A percentile compares a stretch with the other conserved stretches of the same genome.
Evolutionary conservation across 2,797 vertebrate genomes (phyloP).

Genomic region (Trematomus bernacchii): DNA sequence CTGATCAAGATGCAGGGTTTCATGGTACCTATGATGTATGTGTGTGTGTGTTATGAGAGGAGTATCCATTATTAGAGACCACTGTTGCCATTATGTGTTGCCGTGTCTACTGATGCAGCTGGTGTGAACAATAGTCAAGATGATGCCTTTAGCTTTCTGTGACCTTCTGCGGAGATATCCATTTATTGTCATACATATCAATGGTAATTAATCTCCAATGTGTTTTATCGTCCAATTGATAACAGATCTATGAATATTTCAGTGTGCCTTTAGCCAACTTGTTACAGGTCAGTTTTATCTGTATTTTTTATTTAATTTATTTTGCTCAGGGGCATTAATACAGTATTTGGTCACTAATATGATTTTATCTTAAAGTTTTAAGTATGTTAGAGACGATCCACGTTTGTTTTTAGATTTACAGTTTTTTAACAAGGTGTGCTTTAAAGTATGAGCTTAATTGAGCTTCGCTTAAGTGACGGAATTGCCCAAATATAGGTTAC

Average conservation of each 20-base stretch:
- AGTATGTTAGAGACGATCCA: neutral
- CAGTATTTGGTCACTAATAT: neutral
- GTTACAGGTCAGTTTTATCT: conserved; percentile 4
- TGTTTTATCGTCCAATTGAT: conserved; percentile 50
- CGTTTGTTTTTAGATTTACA: neutral
- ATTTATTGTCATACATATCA: conserved; percentile 69
- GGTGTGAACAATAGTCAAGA: conserved; percentile 65
- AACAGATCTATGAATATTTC: conserved; percentile 71
- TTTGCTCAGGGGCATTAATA: neutral
- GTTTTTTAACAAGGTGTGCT: no score
- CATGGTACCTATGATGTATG: conserved; percentile 40
- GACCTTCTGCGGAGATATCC: conserved; percentile 62
- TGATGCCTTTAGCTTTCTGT: conserved; percentile 55
- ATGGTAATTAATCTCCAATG: conserved; percentile 60
- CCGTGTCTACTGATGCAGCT: conserved; percentile 67
- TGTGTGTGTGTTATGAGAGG: conserved; percentile 57
- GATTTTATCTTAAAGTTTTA: neutral
- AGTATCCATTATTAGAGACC: conserved; percentile 77
- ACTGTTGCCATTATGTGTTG: conserved; percentile 79
- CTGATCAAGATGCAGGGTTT: conserved; percentile 88
- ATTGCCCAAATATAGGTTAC: neutral
- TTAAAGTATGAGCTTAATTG: neutral
- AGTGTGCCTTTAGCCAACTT: conserved; percentile 23
- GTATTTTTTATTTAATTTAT: neutral
- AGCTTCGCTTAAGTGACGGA: neutral